Evolutionary conservation across 2,797 vertebrate species (phyloP).

Genomic region (Hypotaenidia okinawae): DNA sequence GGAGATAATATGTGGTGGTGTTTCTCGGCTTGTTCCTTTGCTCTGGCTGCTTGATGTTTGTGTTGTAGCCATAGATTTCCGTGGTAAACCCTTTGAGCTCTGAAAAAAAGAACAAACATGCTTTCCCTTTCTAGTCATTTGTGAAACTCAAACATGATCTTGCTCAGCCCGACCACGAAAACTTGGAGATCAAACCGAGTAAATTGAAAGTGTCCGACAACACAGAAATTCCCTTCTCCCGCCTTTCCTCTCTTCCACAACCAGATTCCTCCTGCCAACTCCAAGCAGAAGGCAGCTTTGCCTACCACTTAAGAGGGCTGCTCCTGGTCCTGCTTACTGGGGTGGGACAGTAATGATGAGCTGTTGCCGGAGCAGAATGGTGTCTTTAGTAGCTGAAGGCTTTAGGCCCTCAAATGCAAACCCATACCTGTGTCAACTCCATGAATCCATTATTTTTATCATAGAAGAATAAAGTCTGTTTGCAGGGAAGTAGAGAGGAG

Average conservation of each 20-base stretch:
- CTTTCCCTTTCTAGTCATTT: slow-evolving; percentile 49
- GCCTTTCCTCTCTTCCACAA: slow-evolving; percentile 2
- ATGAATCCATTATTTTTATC: not conserved
- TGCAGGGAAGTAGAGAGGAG: not conserved
- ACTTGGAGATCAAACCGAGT: slow-evolving; percentile 39
- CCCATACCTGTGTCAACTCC: not conserved
- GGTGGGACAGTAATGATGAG: not conserved
- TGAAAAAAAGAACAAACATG: not conserved
- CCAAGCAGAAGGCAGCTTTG: not conserved
- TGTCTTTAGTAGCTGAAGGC: not conserved
- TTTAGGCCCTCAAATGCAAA: not conserved
- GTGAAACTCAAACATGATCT: slow-evolving; percentile 48
- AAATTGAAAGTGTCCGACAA: slow-evolving; percentile 60
- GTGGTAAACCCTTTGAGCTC: slow-evolving; percentile 9
- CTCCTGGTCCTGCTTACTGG: not conserved
- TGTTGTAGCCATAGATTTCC: slow-evolving; percentile 19
- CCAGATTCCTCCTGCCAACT: slow-evolving; percentile 7
- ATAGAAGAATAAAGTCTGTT: not conserved
- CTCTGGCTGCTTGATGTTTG: slow-evolving; percentile 57
- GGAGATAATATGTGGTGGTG: slow-evolving; percentile 30
- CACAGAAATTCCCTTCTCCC: slow-evolving; percentile 31
- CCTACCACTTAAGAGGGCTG: not conserved
- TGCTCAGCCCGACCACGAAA: slow-evolving; percentile 51
- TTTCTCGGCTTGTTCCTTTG: slow-evolving; percentile 43
- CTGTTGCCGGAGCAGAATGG: not conserved